Conservation (phyloP, 2,888 invertebrate genomes). For the Ophion ellenae region DNA sequence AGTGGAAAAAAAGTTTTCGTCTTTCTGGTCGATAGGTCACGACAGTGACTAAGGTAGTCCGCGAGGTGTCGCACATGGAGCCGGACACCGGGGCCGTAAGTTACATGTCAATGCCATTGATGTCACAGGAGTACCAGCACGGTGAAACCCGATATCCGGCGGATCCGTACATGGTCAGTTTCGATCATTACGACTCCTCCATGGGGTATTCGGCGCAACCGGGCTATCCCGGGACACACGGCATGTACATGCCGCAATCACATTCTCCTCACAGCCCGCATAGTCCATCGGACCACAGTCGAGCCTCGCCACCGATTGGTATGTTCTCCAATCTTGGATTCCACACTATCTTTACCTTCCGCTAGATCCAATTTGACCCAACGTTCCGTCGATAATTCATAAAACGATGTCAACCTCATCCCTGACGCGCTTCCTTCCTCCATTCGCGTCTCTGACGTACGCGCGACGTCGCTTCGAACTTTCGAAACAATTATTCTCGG, state of each 20-base stretch:
- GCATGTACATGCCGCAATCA: conserved; percentile 81
- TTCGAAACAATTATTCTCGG: background rate
- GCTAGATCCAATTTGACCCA: background rate
- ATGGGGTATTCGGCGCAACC: conserved; percentile 82
- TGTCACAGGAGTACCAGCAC: conserved; percentile 82
- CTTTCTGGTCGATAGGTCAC: conserved; percentile 85
- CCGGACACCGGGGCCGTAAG: conserved; percentile 84
- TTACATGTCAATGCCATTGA: conserved; percentile 82
- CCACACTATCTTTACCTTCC: background rate
- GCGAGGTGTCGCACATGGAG: conserved; percentile 87
- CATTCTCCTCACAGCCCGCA: conserved; percentile 80
- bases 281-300: conserved; percentile 82
- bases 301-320: conserved; percentile 83
- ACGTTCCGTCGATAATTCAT: background rate
- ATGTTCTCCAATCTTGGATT: conserved; percentile 58
- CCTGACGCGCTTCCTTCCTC: background rate
- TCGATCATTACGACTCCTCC: conserved; percentile 84
- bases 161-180: conserved; percentile 83
- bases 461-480: background rate
- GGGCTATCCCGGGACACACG: conserved; percentile 81
- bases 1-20: background rate
- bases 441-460: background rate
- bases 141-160: conserved; percentile 80
- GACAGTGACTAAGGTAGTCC: conserved; percentile 89
- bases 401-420: background rate